Evolutionary conservation across 2,797 vertebrate species (phyloP), one percentile per base, ranked within the genome.

Genomic region (Echiichthys vipera): DNA sequence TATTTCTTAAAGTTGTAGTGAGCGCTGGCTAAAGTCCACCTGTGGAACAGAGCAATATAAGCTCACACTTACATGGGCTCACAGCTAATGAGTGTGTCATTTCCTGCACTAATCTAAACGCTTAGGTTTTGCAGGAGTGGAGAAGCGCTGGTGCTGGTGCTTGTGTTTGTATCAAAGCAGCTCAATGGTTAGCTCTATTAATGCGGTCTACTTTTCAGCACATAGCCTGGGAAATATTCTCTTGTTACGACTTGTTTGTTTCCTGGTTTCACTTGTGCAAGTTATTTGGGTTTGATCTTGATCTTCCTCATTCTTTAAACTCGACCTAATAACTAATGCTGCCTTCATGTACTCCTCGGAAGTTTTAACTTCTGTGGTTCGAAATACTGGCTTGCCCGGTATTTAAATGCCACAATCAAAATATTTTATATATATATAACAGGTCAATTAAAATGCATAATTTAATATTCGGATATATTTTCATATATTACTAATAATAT

Each of bases 1-100:
- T 84, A 83, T 76, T 86, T 91, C 92, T 94, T 94, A 92, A 93
- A 94, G 93, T 91, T 92, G 79, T 88, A 93, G 90, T 20, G 56
- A 74, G 59, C 64, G 34, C 73, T 88, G 85, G 80, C 57, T 70
- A 82, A 91, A 87, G 86, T 90, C 88, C 88, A 87, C 65, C 17
- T 4, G 22, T 8, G 22, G 2, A 43, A n/a, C 0, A 2, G 10
- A 36, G 49, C 10, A 3, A 15, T 47, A 36, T 17, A 40, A 62
- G 11, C 0, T 20, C 25, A 18, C 5, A 32, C 58, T 61, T 24
- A 77, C 30, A 43, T 2, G 40, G 40, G 5, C n/a, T 3, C 18
- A 3, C 10, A 46, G 15, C 2, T 2, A 2, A 46, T 0, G 32
- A 63, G 20, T 17, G 2, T 43, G 7, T 9, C 37, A 11, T 22